Conservation (phyloP, 2,888 invertebrate genomes). For the Lissonota sp. region DNA sequence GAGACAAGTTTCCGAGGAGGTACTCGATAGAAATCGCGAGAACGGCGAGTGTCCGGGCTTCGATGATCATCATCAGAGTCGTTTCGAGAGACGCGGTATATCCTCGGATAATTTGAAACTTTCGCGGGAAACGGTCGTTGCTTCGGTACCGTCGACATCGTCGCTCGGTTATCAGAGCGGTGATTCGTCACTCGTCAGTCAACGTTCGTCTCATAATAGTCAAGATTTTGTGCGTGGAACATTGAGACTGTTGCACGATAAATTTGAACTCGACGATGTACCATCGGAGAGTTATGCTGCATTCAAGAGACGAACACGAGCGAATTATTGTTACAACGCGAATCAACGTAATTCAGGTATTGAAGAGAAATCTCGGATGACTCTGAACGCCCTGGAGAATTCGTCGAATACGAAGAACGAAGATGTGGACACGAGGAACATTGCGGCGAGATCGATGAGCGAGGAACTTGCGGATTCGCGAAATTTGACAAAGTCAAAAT, state of each 20-base stretch:
- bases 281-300: slow-evolving; percentile 79
- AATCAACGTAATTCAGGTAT: background rate
- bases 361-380: background rate
- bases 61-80: slow-evolving; percentile 58
- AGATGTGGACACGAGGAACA: slow-evolving; percentile 22
- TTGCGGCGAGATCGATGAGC: slow-evolving; percentile 29
- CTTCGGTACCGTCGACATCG: slow-evolving; percentile 65
- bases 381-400: slow-evolving; percentile 26
- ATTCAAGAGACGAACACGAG: slow-evolving; percentile 77
- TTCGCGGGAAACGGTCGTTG: slow-evolving; percentile 66
- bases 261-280: slow-evolving; percentile 76
- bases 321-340: slow-evolving; percentile 63
- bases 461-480: slow-evolving; percentile 34
- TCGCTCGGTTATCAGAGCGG: slow-evolving; percentile 68
- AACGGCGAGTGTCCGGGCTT: slow-evolving; percentile 53
- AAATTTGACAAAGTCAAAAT: slow-evolving; percentile 69
- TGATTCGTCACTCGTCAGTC: slow-evolving; percentile 62
- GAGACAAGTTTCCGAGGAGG: slow-evolving; percentile 77
- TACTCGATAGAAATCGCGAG: slow-evolving; percentile 71
- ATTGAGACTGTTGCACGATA: slow-evolving; percentile 77
- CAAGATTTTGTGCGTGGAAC: slow-evolving; percentile 70
- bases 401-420: background rate
- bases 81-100: slow-evolving; percentile 76
- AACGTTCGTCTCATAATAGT: slow-evolving; percentile 57
- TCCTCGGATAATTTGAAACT: slow-evolving; percentile 78